These are phyloP conservation scores for Malaclemys terrapin DNA, from an alignment of 2,113 vertebrate genomes.

Conservation along the genomic window DNA sequence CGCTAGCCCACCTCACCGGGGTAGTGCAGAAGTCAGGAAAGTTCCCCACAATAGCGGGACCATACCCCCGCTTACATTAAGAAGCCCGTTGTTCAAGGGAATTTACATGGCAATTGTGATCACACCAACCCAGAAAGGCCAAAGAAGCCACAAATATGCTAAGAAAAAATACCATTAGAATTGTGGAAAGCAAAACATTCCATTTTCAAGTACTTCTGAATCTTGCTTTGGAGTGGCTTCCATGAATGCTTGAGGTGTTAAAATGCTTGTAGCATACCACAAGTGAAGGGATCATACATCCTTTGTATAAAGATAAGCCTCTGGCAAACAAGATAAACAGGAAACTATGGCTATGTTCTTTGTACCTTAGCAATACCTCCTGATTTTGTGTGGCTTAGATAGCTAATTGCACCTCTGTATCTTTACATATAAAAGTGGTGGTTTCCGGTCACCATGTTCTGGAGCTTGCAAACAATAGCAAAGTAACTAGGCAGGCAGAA, in stretches of 20 bases:
- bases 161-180: background rate
- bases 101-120: rapidly evolving
- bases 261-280: slow-evolving; percentile 30
- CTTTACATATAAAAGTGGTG: background rate
- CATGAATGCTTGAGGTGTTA: slow-evolving; percentile 8
- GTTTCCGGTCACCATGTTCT: background rate
- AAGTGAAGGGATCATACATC: background rate
- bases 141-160: background rate
- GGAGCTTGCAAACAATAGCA: background rate
- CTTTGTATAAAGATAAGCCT: background rate
- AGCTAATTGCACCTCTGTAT: background rate
- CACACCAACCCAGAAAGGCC: background rate
- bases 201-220: slow-evolving; percentile 7
- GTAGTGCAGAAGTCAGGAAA: too few relatives aligned
- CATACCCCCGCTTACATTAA: too few relatives aligned
- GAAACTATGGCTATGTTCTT: background rate
- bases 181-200: background rate
- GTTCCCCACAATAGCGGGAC: too few relatives aligned
- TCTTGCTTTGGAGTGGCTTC: slow-evolving; percentile 23
- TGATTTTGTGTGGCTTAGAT: background rate
- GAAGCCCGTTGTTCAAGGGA: background rate
- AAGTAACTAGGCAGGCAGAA: background rate
- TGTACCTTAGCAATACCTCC: background rate
- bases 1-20: too few relatives aligned
- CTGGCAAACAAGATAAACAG: background rate